Conservation (phyloP, 2,113 vertebrate species). For the Crypturellus undulatus region DNA sequence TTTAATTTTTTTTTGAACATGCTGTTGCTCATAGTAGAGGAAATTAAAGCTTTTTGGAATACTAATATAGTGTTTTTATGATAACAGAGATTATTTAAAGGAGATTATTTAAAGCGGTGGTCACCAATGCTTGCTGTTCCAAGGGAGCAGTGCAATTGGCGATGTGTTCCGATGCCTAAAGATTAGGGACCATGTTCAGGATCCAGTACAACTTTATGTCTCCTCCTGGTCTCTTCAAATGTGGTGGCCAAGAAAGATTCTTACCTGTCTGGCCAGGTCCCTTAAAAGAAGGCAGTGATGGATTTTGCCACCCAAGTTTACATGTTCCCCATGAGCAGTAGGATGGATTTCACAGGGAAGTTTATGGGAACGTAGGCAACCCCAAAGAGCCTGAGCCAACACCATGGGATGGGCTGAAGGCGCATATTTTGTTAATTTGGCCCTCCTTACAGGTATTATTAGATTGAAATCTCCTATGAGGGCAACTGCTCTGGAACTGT, state of each 20-base stretch:
- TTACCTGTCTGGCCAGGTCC: not conserved
- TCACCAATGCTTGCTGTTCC: not conserved
- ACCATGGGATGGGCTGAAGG: not conserved
- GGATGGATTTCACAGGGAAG: not conserved
- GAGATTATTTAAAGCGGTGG: not conserved
- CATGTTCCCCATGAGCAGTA: not conserved
- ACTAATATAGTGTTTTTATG: not conserved
- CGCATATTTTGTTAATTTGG: not conserved
- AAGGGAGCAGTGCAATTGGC: not conserved
- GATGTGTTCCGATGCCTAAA: not conserved
- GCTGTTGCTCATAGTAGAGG: not conserved
- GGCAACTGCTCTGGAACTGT: not conserved
- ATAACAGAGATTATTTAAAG: not conserved
- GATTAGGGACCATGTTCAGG: not conserved
- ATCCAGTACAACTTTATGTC: not conserved
- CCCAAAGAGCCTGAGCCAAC: not conserved
- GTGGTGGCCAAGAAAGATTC: not conserved
- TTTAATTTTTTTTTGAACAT: not conserved
- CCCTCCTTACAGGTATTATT: not conserved
- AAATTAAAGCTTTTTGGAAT: not conserved
- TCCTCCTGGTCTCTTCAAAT: not conserved
- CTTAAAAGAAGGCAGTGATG: not conserved
- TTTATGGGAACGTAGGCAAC: not conserved
- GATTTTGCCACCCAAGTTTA: not conserved
- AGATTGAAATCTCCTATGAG: not conserved